Evolutionary conservation across 1,140 invertebrate species (phyloP).

Genomic region (Portunus trituberculatus): DNA sequence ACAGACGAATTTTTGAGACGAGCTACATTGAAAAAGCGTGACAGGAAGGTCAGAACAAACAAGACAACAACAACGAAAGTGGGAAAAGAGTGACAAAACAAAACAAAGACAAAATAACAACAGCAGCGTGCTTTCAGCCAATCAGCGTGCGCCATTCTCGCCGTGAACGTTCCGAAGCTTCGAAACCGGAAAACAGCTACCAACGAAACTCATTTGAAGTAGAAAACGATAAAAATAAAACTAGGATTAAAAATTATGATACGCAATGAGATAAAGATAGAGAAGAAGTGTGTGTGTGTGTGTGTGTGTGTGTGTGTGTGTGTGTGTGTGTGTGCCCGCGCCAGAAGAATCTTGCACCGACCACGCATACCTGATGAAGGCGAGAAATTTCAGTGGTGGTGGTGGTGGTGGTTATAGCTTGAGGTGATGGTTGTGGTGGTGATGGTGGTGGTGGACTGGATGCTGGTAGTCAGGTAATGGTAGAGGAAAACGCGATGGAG

Average conservation of each 20-base stretch:
- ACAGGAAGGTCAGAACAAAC: too few relatives aligned
- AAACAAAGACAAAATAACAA: background rate
- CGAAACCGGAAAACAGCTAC: background rate
- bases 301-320: constrained; percentile 57
- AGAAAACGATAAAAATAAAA: background rate
- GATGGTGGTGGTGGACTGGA: background rate
- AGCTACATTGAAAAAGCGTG: background rate
- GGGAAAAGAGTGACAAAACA: background rate
- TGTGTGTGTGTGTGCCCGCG: constrained; percentile 50
- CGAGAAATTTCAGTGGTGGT: background rate
- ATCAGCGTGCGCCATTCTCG: too few relatives aligned
- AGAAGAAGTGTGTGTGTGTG: background rate
- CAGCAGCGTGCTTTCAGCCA: background rate
- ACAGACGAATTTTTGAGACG: too few relatives aligned
- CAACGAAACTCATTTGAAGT: background rate
- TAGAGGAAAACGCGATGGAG: constrained; percentile 5
- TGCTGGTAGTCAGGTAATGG: background rate
- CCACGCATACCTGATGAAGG: background rate
- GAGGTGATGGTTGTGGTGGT: background rate
- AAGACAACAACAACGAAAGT: background rate
- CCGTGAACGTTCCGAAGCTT: background rate
- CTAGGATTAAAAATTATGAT: too few relatives aligned
- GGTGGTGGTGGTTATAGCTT: background rate
- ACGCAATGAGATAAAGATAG: too few relatives aligned
- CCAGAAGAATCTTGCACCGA: background rate